A percentile compares a stretch with the other conserved stretches of the same genome.
These are phyloP conservation scores for Brachypalpus laphriformis DNA, from an alignment of 2,888 invertebrate genomes.

Conservation along the genomic window DNA sequence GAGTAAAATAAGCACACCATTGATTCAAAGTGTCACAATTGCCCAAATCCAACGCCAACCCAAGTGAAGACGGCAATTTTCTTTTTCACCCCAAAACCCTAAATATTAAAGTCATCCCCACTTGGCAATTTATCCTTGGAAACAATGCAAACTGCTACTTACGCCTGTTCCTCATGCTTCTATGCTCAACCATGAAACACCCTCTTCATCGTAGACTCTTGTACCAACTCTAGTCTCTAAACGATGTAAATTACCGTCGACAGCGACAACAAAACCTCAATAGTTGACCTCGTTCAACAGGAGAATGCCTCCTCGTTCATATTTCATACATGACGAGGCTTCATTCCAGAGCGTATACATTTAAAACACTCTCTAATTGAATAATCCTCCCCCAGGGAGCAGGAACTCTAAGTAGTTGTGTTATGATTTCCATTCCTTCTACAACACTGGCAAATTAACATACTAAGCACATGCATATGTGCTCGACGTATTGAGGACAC, in stretches of 20 bases:
- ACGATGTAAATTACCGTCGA: constrained; percentile 27
- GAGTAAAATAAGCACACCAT: neutral
- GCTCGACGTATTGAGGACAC: constrained; percentile 50
- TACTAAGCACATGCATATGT: constrained; percentile 26
- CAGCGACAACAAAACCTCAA: constrained; percentile 49
- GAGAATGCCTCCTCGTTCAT: constrained; percentile 44
- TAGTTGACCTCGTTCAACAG: constrained; percentile 62
- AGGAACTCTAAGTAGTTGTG: constrained; percentile 40
- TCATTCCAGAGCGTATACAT: constrained; percentile 53
- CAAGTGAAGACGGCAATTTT: constrained; percentile 3
- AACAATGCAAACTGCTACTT: constrained; percentile 1
- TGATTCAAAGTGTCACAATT: neutral
- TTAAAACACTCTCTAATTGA: constrained; percentile 68
- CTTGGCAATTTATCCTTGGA: constrained; percentile 13
- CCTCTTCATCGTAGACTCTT: neutral
- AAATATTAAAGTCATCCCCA: constrained; percentile 4
- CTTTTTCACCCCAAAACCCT: neutral
- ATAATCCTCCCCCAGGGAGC: constrained; percentile 46
- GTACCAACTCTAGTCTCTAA: neutral
- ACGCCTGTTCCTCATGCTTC: neutral
- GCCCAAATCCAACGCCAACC: neutral
- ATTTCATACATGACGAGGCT: constrained; percentile 20
- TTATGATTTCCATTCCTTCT: constrained; percentile 23
- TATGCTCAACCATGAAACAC: neutral
- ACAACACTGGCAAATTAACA: constrained; percentile 22